Base-by-base conservation (phyloP, 2,797 vertebrate genomes). In the Lophius americanus region DNA sequence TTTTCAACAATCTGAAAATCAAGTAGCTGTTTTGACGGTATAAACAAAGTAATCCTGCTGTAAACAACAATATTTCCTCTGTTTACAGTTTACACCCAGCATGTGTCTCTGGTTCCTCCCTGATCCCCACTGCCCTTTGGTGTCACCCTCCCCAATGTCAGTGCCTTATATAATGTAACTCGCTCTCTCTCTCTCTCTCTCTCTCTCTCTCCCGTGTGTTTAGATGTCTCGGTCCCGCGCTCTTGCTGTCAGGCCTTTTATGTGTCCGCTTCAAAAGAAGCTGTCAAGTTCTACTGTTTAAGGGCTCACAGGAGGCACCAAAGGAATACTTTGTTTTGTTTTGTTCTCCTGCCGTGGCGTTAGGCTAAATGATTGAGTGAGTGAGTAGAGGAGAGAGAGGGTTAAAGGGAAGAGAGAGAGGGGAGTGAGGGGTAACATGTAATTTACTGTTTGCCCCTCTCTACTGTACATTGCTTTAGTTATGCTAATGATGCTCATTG, bases 401-500 rank as follows among this genome's bases (percentile, higher is more conserved):
- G 60, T 12, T 11, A 70, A 81, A 79, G 77, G 76, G 44, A 38
- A 58, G 71, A 54, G 73, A 35, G 43, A 48, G 56, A 68, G 94
- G 93, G 48, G 93, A 68, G 94, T 91, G 60, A 4, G 64, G 59
- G 95, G 95, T 94, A 96, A 96, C 96, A 95, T 97, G 96, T 98
- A 96, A 98, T 98, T 99, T 98, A 98, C 95, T 96, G 95, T 94
- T 93, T 94, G 95, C 95, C 94, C 76, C 94, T 95, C 87, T 97
- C 95, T 97, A 98, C 97, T 97, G 96, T 98, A 98, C 95, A 94
- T 96, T 90, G 95, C 96, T 95, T 97, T 98, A 96, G 96, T 96
- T 94, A 98, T 98, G 96, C 96, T 97, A 97, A 98, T 98, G 96
- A 92, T 90, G 91, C 91, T 95, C 94, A 96, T 97, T 98, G 96